Base-by-base conservation (phyloP, 1,140 invertebrate species). In the Drosophila grimshawi region DNA sequence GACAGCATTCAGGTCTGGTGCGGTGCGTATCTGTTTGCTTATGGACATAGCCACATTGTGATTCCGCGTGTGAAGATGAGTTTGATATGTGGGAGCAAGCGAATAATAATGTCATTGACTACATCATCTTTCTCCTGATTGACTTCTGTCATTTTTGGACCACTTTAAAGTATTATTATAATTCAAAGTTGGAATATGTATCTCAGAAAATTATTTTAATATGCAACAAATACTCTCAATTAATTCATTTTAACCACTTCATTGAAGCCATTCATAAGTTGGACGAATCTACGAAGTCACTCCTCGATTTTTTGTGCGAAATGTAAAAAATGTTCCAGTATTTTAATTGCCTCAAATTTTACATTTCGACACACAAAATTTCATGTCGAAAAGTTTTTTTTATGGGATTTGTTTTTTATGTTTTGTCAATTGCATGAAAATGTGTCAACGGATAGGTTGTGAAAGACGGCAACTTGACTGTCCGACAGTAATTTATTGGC, bases 1-100 rank as follows among this genome's bases (percentile, higher is more conserved):
- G 35, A 41, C 48, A 61, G 39, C 45, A 43, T 43, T 19, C 39
- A n/a, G 43, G 43, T 30, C 27, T 3, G n/a, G n/a, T 46, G 30
- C 19, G 46, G 27, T 60, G 65, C 46, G 43, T 37, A 33, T 61
- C 32, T n/a, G 32, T 29, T 49, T 19, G 4, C 19, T 29, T 48
- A 11, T 48, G n/a, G 10, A 35, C 43, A 30, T 57, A 39, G 45
- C 11, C 8, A 32, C 29, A 60, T 43, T 60, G 39, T 46, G 49
- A 46, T 69, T 52, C 46, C 66, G 48, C 45, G 57, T 29, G 35
- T 30, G 39, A 33, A 70, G 67, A 70, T 63, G 67, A 48, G 59
- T 39, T 53, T 33, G 37, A 35, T 37, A 60, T 7, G 5, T 11
- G 11, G 5, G 27, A 32, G 8, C 8, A 45, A 6, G 4, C 32